Percentiles rank a stretch among this genome's conserved stretches.
These are phyloP conservation scores for Elanus axillaris DNA, from an alignment of 2,113 vertebrate species.

Conservation along the genomic window DNA sequence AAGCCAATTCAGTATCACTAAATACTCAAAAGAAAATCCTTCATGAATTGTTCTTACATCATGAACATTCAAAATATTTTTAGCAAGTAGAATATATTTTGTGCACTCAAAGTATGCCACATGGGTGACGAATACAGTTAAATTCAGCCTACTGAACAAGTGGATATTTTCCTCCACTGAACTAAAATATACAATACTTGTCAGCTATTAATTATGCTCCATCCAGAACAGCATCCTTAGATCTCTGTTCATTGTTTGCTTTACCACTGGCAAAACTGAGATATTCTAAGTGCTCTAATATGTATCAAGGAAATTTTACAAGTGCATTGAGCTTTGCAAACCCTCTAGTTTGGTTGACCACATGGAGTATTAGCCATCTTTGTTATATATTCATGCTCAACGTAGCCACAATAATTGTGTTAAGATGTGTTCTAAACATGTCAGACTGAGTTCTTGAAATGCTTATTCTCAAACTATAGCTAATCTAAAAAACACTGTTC, in stretches of 20 bases:
- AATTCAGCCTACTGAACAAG: neutral
- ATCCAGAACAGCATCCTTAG: neutral
- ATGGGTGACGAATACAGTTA: neutral
- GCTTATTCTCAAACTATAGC: neutral
- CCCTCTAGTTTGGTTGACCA: neutral
- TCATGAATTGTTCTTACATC: neutral
- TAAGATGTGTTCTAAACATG: neutral
- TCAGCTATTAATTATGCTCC: neutral
- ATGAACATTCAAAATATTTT: neutral
- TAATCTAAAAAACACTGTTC: neutral
- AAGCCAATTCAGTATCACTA: neutral
- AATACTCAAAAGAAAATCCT: neutral
- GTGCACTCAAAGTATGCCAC: neutral
- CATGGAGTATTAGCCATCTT: neutral
- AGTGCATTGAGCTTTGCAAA: neutral
- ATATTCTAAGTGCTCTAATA: neutral
- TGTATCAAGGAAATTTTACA: neutral
- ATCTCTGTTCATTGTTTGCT: neutral
- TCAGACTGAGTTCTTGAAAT: neutral
- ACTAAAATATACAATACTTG: neutral
- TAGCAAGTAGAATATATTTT: neutral
- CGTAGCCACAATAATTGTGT: neutral
- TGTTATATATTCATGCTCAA: neutral
- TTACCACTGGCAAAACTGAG: neutral
- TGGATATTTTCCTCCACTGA: neutral